These are phyloP conservation scores for Watsonalla cultraria DNA, from an alignment of 2,888 invertebrate genomes.

Conservation along the genomic window DNA sequence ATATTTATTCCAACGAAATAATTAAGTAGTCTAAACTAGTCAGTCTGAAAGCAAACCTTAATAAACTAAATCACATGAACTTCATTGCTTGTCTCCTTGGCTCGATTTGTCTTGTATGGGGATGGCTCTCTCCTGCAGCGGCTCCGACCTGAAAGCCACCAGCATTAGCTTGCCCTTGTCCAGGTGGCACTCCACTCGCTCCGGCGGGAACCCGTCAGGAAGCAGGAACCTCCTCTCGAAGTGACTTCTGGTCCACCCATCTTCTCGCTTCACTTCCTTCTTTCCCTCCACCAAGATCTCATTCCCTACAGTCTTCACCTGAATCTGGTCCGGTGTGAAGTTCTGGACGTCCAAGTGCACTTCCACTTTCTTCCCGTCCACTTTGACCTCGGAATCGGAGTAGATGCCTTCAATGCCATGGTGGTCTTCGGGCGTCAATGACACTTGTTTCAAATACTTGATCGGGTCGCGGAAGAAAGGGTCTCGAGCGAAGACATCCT, in stretches of 20 bases:
- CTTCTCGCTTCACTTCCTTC: slow-evolving; percentile 86
- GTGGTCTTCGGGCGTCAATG: slow-evolving; percentile 41
- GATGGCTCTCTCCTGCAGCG: slow-evolving; percentile 50
- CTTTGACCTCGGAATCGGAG: slow-evolving; percentile 75
- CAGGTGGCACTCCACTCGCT: slow-evolving; percentile 84
- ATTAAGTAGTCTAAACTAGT: slow-evolving; percentile 10
- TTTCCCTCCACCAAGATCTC: slow-evolving; percentile 87
- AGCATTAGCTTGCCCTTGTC: slow-evolving; percentile 87
- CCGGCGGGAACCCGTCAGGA: slow-evolving; percentile 87
- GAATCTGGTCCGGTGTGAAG: slow-evolving; percentile 87
- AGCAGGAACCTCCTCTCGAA: slow-evolving; percentile 86
- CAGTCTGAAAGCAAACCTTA: slow-evolving; percentile 13
- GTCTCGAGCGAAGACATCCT: slow-evolving; percentile 55
- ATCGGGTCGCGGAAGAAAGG: slow-evolving; percentile 65
- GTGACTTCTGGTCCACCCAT: slow-evolving; percentile 86
- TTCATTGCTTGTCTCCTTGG: slow-evolving; percentile 12
- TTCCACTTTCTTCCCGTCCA: slow-evolving; percentile 83
- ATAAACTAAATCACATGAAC: slow-evolving; percentile 2
- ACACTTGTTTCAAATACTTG: slow-evolving; percentile 48
- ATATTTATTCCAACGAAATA: no score
- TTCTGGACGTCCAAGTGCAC: slow-evolving; percentile 87
- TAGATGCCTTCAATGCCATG: slow-evolving; percentile 71
- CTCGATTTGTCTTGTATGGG: slow-evolving; percentile 52
- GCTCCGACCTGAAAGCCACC: slow-evolving; percentile 78
- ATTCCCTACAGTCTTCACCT: slow-evolving; percentile 86